Evolutionary conservation across 2,113 vertebrate genomes (phyloP), one percentile per base, ranked within the genome.

Genomic region (Collichthys lucidus): DNA sequence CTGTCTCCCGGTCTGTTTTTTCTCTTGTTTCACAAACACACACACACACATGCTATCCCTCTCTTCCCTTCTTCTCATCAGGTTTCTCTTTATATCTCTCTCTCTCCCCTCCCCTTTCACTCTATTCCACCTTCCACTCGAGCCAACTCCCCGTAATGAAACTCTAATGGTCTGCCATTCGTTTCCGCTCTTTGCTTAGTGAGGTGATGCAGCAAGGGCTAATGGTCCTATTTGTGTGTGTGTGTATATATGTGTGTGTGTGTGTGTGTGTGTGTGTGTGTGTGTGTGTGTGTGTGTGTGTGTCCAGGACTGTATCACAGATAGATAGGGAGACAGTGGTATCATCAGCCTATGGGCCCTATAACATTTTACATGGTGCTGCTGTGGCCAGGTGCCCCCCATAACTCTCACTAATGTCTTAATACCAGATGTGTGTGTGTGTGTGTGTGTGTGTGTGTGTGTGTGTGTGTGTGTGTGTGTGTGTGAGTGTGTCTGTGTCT

Each of bases 151-250:
- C 79, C 59, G 74, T 92, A 91, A 92, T 93, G 90, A 94, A 93
- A 93, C 79, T 82, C 91, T 94, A 93, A 94, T 94, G 91, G 92
- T 85, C 88, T 89, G 84, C 89, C 89, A 92, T 93, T 93, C 79
- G 82, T 92, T 91, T 91, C 84, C 71, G 80, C 90, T 93, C 90
- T 89, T 91, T 90, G 89, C 93, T 92, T 86, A 92, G 91, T 88
- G 87, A 91, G 88, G 88, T 91, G 87, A 87, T 92, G 88, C 89
- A 86, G 86, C 79, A 87, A 87, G 75, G 49, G 65, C 85, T 92
- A 94, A 92, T 92, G 90, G 92, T 72, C 80, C 84, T 85, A 11
- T 87, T 71, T 87, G 78, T 89, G 85, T 75, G 77, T 86, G 76
- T 81, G 72, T 76, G 73, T 78, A 67, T 76, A 74, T 78, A 76